Percentiles rank a stretch among this genome's conserved stretches.
These are phyloP conservation scores for Melanotaenia pygmaea DNA, from an alignment of 2,797 vertebrate genomes.

Conservation along the genomic window DNA sequence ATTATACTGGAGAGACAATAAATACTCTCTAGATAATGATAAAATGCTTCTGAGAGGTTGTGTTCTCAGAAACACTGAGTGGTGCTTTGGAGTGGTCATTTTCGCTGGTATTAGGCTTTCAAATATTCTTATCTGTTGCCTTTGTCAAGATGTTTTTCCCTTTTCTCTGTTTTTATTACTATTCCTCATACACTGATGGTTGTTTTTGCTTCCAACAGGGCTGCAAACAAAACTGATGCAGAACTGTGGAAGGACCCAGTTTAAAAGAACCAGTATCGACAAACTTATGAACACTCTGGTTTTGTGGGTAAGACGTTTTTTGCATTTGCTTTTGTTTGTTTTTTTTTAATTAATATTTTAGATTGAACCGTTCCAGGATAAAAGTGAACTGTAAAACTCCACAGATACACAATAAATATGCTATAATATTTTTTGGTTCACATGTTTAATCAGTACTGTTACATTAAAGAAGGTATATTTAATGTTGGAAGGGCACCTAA, in stretches of 20 bases:
- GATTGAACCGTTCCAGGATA: too few species aligned
- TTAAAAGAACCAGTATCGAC: constrained; percentile 91
- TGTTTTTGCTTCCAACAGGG: constrained; percentile 53
- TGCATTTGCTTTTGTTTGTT: background rate
- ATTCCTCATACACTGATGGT: background rate
- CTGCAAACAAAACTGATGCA: constrained; percentile 93
- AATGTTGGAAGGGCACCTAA: background rate
- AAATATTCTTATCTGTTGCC: constrained; percentile 10
- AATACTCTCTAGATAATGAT: constrained; percentile 84
- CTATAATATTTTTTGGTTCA: too few species aligned
- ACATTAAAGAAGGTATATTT: background rate
- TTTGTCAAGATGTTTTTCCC: background rate
- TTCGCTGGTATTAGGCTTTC: constrained; percentile 82
- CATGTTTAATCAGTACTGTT: background rate
- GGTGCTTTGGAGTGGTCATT: constrained; percentile 90
- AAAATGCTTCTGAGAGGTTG: constrained; percentile 88
- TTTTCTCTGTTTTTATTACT: background rate
- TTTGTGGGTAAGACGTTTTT: constrained; percentile 84
- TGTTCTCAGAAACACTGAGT: constrained; percentile 87
- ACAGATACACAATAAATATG: too few species aligned
- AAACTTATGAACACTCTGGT: constrained; percentile 90
- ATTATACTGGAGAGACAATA: constrained; percentile 83
- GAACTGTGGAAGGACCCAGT: constrained; percentile 87
- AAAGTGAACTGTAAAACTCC: too few species aligned
- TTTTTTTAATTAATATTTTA: too few species aligned